Conservation (phyloP, 2,113 vertebrate species). For the Arenaria interpres region DNA sequence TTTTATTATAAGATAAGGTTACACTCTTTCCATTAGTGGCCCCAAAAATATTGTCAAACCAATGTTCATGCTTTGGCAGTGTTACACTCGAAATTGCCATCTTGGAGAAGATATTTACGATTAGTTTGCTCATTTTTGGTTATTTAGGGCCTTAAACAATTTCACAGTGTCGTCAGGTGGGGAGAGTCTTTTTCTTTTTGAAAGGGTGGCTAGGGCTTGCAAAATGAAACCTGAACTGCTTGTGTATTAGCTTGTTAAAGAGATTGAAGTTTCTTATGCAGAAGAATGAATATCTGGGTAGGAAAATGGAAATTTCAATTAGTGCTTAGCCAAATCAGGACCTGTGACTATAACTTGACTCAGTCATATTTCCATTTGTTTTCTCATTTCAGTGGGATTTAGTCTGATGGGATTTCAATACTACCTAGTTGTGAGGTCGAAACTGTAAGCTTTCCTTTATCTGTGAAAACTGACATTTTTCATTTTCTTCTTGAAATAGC, state of each 20-base stretch:
- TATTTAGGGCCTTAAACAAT: neutral
- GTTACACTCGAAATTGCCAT: neutral
- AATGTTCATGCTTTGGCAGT: neutral
- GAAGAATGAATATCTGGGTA: neutral
- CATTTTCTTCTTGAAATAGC: conserved; percentile 6
- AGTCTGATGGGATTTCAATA: neutral
- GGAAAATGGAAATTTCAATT: neutral
- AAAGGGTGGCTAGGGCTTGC: neutral
- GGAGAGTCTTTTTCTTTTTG: neutral
- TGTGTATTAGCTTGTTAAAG: neutral
- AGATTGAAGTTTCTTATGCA: neutral
- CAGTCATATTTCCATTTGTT: neutral
- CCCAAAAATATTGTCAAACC: neutral
- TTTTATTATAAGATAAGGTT: neutral
- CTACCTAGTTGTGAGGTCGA: neutral
- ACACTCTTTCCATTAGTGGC: neutral
- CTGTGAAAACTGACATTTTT: neutral
- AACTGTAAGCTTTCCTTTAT: neutral
- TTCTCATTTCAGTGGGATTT: neutral
- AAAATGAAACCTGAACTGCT: neutral
- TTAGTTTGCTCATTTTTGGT: neutral
- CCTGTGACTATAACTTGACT: neutral
- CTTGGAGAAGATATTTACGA: neutral
- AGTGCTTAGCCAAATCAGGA: neutral
- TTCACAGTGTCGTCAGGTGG: fast-evolving